Percentiles rank a stretch among this genome's conserved stretches.
Evolutionary conservation across 1,140 invertebrate genomes (phyloP).

Genomic region (Drosophila tani): DNA sequence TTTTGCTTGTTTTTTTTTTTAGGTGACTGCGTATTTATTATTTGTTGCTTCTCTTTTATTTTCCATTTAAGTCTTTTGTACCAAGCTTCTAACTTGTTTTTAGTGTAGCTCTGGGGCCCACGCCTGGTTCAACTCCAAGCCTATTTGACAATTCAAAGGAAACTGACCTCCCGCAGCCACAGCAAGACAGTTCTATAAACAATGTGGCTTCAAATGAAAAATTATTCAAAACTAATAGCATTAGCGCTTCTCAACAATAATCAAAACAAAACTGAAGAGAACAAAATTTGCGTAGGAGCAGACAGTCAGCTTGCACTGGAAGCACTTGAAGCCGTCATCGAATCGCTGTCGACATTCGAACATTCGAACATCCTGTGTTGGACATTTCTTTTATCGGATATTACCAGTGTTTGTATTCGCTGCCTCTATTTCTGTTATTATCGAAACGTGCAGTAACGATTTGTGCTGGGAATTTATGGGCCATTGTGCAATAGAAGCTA

Average conservation of each 20-base stretch:
- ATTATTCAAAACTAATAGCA: slow-evolving; percentile 19
- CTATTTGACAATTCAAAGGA: slow-evolving; percentile 1
- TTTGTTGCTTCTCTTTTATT: too few relatives aligned
- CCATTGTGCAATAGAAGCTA: slow-evolving; percentile 53
- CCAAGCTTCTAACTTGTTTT: too few relatives aligned
- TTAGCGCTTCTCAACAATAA: neutral
- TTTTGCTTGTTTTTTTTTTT: too few relatives aligned
- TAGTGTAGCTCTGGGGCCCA: neutral
- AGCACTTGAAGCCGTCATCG: slow-evolving; percentile 5
- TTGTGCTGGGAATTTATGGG: slow-evolving; percentile 63
- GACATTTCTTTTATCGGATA: slow-evolving; percentile 10
- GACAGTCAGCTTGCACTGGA: neutral
- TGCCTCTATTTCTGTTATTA: slow-evolving; percentile 51
- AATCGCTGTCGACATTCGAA: slow-evolving; percentile 8
- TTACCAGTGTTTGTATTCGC: slow-evolving; percentile 2
- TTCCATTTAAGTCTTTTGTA: too few relatives aligned
- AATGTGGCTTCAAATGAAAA: slow-evolving; percentile 10
- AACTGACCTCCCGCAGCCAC: slow-evolving; percentile 6
- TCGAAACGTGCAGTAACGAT: slow-evolving; percentile 67
- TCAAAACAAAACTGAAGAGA: slow-evolving; percentile 12
- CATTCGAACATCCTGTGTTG: slow-evolving; percentile 6
- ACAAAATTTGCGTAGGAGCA: neutral
- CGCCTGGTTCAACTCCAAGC: neutral
- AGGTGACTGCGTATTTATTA: too few relatives aligned
- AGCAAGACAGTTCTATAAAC: slow-evolving; percentile 13